Evolutionary conservation across 1,140 invertebrate genomes (phyloP), one percentile per base, ranked within the genome.

Genomic region (Penaeus japonicus): DNA sequence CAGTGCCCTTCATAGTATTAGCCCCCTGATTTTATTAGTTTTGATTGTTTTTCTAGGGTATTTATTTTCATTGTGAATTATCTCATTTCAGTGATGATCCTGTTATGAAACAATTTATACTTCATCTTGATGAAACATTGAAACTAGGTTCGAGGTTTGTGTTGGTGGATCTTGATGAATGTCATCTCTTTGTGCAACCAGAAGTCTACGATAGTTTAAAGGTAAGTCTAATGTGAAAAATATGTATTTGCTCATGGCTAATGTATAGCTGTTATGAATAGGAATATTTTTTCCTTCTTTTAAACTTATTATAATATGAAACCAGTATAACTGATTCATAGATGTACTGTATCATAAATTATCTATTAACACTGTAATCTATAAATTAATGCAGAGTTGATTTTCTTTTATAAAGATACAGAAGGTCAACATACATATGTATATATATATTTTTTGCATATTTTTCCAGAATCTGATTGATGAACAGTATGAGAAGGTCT

Each of bases 21-120:
- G n/a, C n/a, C n/a, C n/a, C n/a, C n/a, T n/a, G 35, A 79, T 10
- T 47, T 32, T 85, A 12, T 15, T 39, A 79, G 7, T 86, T 30
- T 7, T 82, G 2, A 30, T 59, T 20, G 30, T 18, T 47, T 47
- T 47, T 22, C 3, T 75, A 35, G 53, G 32, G 10, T 75, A 20
- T 55, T 80, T 84, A 88, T 91, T 78, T 83, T 89, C n/a, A 27
- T 82, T 83, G 89, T 86, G 84, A 20, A 54, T 24, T 47, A 27
- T 77, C 81, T 24, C 35, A 35, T 90, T 89, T 57, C 89, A 90
- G 98, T 95, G 99, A 99, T 93, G 99, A 99, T 93, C 96, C 97
- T 91, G 98, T 98, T 92, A 99, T 99, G 98, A 99, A 99, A 96
- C 98, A 99, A 93, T 99, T 99, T 93, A 93, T 99, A 4, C 93